Base-by-base conservation (phyloP, 2,797 vertebrate species). In the Urosaurus nigricauda region DNA sequence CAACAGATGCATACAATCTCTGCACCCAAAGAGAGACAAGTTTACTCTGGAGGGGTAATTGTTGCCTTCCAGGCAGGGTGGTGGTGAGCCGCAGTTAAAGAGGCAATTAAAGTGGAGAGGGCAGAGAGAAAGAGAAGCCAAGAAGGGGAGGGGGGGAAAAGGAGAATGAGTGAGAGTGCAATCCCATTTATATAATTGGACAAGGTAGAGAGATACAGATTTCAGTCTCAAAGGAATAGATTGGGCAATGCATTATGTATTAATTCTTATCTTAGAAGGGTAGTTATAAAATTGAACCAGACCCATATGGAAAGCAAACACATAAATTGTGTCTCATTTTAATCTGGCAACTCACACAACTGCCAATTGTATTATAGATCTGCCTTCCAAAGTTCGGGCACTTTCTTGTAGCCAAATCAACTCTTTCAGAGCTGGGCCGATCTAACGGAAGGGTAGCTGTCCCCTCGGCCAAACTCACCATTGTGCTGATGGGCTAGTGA, bases 191-290 rank as follows among this genome's bases (percentile, higher is more conserved):
- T 93, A 87, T 97, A 96, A 96, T 93, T 97, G 92, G 79, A 92
- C 86, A 77, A 88, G 93, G 93, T 85, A 91, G 94, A 91, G 91
- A 89, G 95, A 96, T 93, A 94, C 91, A 91, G 93, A 96, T 94
- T 96, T 96, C 84, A 12, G 94, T 95, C 96, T 97, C 94, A 94
- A 89, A 95, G 90, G 93, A 95, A 95, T 95, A 94, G 94, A 93
- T 29, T 94, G 91, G 91, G 92, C 96, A 96, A 96, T 93, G 93
- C 92, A 95, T 92, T 93, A 91, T 79, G 73, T 93, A 95, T 96
- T 96, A 96, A 95, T 95, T 96, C 95, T 96, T 96, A 96, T 96
- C 96, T 96, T 93, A 88, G 87, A 95, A 94, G 83, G 90, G 91
- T 91, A 96, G 95, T 97, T 96, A 96, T 95, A 78, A 63, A 96